Evolutionary conservation across 1,140 invertebrate genomes (phyloP), one percentile per base, ranked within the genome.

Genomic region (Zaprionus nigranus): DNA sequence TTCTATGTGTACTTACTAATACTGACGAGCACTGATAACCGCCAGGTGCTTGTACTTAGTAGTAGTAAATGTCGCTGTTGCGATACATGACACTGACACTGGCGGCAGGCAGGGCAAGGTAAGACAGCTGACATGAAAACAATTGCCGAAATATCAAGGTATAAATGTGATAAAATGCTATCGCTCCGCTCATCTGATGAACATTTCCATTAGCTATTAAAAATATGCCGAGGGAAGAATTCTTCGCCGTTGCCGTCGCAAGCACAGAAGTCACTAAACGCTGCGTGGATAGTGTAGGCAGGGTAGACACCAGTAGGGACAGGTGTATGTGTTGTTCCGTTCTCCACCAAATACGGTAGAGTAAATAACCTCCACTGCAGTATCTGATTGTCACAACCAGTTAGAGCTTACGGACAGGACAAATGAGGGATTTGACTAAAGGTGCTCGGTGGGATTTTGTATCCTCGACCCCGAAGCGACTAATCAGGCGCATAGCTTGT

Each of bases 1-100:
- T 49, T 36, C 46, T 46, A 46, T 65, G 61, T 49, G 51, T 65
- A 40, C 36, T 43, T 57, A 71, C 46, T 71, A 65, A 64, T 65
- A 53, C 64, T 30, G 56, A 71, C 67, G 73, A 71, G 53, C 67
- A 36, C 67, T 75, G 73, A 75, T 75, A 72, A 57, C 46, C 38
- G 22, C 26, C 73, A 68, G 65, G 65, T 74, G 65, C 70, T 60
- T 68, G 56, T 73, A 60, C 54, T 43, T 40, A 63, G 26, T 70
- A 28, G 68, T 71, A 71, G 49, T 57, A 46, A 57, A 24, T 64
- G 68, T 71, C 11, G 26, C 36, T 71, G 36, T 57, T 12, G 24
- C 60, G 61, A 65, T 71, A 65, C 56, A 65, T 49, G 17, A 11
- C 46, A 51, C 46, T 49, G 17, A 24, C 46, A 51, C 46, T 49